Evolutionary conservation across 2,797 vertebrate genomes (phyloP).

Genomic region (Podarcis lilfordi): DNA sequence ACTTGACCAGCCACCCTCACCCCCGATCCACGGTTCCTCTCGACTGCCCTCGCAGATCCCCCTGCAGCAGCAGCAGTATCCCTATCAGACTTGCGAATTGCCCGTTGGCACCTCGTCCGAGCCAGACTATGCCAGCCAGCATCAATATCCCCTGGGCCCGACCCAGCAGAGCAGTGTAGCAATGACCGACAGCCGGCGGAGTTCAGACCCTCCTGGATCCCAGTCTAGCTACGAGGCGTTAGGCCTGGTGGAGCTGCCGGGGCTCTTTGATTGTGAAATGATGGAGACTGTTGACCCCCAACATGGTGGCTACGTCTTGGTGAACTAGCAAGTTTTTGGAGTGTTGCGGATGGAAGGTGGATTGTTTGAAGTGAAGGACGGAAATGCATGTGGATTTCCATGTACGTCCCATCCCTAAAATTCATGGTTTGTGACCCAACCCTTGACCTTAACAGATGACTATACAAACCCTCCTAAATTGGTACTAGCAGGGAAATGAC

Average conservation of each 20-base stretch:
- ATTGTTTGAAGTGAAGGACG: conserved; percentile 46
- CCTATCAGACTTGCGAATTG: conserved; percentile 83
- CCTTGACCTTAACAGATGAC: conserved; percentile 49
- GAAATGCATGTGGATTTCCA: conserved; percentile 62
- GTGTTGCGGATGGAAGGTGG: conserved; percentile 40
- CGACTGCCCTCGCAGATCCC: conserved; percentile 47
- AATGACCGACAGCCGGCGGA: conserved; percentile 49
- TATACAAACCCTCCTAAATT: conserved; percentile 51
- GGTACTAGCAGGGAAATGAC: conserved; percentile 35
- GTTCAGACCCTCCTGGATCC: conserved; percentile 59
- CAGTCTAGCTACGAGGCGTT: conserved; percentile 78
- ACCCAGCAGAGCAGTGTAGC: conserved; percentile 56
- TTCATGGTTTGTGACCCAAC: conserved; percentile 59
- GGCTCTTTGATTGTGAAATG: conserved; percentile 95
- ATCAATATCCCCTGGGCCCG: conserved; percentile 83
- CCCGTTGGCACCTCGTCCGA: conserved; percentile 67
- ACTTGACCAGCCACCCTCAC: conserved; percentile 61
- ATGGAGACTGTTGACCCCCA: conserved; percentile 98
- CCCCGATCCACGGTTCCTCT: conserved; percentile 58
- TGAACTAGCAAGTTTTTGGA: conserved; percentile 80
- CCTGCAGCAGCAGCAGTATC: conserved; percentile 76
- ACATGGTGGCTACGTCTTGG: conserved; percentile 92
- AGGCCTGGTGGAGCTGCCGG: conserved; percentile 82
- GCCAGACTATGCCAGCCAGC: conserved; percentile 79
- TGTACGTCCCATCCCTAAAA: conserved; percentile 58